A percentile compares a stretch with the other conserved stretches of the same genome.
These are phyloP conservation scores for Saimiri boliviensis DNA, from an alignment of 2,113 vertebrate genomes.

Conservation along the genomic window DNA sequence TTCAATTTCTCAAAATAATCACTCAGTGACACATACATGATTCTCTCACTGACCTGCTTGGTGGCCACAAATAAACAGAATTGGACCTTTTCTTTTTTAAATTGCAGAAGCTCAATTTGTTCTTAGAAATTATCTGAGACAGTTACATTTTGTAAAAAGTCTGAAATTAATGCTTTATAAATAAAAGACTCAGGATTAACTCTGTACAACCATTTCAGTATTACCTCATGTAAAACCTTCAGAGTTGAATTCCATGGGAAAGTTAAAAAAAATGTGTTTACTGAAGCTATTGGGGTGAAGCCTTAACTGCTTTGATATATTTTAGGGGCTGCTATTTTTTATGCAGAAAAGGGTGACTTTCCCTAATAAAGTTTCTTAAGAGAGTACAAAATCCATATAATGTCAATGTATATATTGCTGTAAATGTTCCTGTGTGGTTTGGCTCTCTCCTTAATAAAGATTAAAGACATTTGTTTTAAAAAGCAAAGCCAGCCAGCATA, in stretches of 20 bases:
- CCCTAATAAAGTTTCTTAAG: not conserved
- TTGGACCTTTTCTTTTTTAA: constrained; percentile 52
- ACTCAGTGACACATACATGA: constrained; percentile 37
- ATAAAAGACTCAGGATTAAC: not conserved
- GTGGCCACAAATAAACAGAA: constrained; percentile 64
- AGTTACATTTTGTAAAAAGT: constrained; percentile 22
- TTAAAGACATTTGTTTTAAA: not conserved
- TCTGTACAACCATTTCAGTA: not conserved
- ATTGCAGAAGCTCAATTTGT: constrained; percentile 58
- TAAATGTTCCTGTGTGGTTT: not conserved
- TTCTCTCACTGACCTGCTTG: constrained; percentile 35
- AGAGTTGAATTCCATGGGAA: constrained; percentile 21
- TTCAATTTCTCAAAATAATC: constrained; percentile 76
- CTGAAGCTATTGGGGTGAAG: not conserved
- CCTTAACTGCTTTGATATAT: constrained; percentile 36
- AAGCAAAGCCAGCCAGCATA: not conserved
- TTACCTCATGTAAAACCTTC: not conserved
- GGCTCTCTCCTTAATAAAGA: not conserved
- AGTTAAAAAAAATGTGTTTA: constrained; percentile 44
- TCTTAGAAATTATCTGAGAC: constrained; percentile 53
- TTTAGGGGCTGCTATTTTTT: constrained; percentile 4
- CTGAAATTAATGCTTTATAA: constrained; percentile 34
- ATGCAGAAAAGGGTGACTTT: not conserved
- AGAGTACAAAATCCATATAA: not conserved
- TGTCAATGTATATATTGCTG: not conserved